These are phyloP conservation scores for Empidonax alnorum DNA, from an alignment of 2,113 vertebrate species.

Conservation along the genomic window DNA sequence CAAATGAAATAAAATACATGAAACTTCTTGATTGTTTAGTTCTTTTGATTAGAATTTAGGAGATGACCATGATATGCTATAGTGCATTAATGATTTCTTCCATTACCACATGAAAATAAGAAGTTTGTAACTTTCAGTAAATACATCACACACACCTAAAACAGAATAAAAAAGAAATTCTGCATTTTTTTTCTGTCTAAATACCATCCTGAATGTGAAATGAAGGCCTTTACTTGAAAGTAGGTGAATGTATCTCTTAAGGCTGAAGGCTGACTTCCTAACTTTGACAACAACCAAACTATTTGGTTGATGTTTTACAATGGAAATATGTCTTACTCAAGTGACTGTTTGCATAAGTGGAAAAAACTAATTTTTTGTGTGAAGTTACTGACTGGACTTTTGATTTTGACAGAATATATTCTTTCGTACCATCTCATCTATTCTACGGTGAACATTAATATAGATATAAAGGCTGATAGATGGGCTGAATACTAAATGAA, in stretches of 20 bases:
- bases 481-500: not conserved
- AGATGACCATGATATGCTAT: not conserved
- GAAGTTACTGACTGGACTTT: not conserved
- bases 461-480: not conserved
- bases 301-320: not conserved
- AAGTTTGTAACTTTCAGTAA: not conserved
- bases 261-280: not conserved
- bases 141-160: not conserved
- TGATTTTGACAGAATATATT: not conserved
- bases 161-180: not conserved
- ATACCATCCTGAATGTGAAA: not conserved
- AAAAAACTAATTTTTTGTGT: not conserved
- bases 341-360: not conserved
- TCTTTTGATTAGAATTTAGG: not conserved
- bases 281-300: not conserved
- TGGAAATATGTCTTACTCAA: not conserved
- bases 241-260: not conserved
- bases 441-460: not conserved
- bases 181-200: not conserved
- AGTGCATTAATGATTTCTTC: not conserved
- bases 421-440: not conserved
- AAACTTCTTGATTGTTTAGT: not conserved
- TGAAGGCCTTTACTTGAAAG: not conserved
- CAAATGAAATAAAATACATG: not conserved
- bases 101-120: not conserved